These are phyloP conservation scores for Spodoptera littoralis DNA, from an alignment of 2,888 invertebrate species.

Conservation along the genomic window DNA sequence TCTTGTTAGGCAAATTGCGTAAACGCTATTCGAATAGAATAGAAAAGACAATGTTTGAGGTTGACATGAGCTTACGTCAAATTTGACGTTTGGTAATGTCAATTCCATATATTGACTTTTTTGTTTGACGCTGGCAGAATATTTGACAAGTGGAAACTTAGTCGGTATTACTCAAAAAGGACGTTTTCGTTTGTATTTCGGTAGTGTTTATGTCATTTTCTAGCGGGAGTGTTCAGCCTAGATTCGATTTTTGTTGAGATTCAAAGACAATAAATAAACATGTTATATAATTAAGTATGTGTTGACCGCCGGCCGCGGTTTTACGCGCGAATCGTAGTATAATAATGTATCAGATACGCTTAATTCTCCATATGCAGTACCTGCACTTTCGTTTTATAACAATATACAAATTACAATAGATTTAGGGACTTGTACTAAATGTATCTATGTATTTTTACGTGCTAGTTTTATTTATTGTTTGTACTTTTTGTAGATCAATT, in stretches of 20 bases:
- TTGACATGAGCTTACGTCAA: too few relatives aligned
- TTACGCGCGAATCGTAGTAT: conserved; percentile 44
- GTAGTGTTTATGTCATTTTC: too few relatives aligned
- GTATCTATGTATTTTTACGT: conserved; percentile 74
- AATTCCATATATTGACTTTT: not conserved
- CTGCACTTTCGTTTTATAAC: conserved; percentile 82
- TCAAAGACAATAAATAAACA: conserved; percentile 41
- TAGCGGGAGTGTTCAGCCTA: too few relatives aligned
- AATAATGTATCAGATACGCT: conserved; percentile 78
- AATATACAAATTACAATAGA: conserved; percentile 80
- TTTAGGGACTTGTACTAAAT: conserved; percentile 74
- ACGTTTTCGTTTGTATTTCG: too few relatives aligned
- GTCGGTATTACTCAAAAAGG: too few relatives aligned
- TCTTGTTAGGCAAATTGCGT: too few relatives aligned
- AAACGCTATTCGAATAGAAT: too few relatives aligned
- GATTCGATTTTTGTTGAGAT: conserved; percentile 9
- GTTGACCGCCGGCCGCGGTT: conserved; percentile 40
- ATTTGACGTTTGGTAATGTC: not conserved
- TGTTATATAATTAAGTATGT: conserved; percentile 1
- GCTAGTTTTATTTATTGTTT: conserved; percentile 81
- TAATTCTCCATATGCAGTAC: conserved; percentile 82
- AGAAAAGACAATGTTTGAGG: too few relatives aligned
- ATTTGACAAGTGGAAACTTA: too few relatives aligned
- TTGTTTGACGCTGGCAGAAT: too few relatives aligned
- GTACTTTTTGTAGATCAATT: conserved; percentile 82